Conservation (phyloP, 2,888 invertebrate species). For the Druceiella hillmani region DNA sequence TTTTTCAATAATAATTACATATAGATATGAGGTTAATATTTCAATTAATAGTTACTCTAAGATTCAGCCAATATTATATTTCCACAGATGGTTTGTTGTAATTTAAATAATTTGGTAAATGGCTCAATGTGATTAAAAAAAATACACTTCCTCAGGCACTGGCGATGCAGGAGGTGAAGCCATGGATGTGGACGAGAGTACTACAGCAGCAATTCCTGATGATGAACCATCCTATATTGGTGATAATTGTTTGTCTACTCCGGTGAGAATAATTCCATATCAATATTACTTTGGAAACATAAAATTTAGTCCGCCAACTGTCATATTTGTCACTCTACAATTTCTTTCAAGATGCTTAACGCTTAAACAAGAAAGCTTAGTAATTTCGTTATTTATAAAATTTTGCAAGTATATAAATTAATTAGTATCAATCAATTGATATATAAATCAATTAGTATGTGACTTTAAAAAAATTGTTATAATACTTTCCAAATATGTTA, state of each 20-base stretch:
- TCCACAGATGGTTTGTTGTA: neutral
- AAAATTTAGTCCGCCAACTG: neutral
- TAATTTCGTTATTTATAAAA: neutral
- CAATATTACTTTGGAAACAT: neutral
- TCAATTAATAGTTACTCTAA: neutral
- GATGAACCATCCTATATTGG: conserved; percentile 47
- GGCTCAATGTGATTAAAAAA: too few relatives aligned
- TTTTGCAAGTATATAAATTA: neutral
- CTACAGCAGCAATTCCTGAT: conserved; percentile 36
- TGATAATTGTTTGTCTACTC: conserved; percentile 47
- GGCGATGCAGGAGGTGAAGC: conserved; percentile 39
- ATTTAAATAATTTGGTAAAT: neutral
- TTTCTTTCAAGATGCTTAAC: neutral
- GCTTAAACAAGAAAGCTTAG: neutral
- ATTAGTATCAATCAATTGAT: neutral
- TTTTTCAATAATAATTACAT: too few relatives aligned
- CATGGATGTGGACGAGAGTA: conserved; percentile 46
- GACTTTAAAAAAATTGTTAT: too few relatives aligned
- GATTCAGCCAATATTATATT: neutral
- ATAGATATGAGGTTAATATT: neutral
- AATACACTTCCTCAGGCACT: too few relatives aligned
- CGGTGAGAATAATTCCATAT: conserved; percentile 31
- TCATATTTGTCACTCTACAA: neutral
- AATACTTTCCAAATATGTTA: too few relatives aligned
- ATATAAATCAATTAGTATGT: neutral